Conservation (phyloP, 2,797 vertebrate genomes). For the Petrocephalus schoutedeni region DNA sequence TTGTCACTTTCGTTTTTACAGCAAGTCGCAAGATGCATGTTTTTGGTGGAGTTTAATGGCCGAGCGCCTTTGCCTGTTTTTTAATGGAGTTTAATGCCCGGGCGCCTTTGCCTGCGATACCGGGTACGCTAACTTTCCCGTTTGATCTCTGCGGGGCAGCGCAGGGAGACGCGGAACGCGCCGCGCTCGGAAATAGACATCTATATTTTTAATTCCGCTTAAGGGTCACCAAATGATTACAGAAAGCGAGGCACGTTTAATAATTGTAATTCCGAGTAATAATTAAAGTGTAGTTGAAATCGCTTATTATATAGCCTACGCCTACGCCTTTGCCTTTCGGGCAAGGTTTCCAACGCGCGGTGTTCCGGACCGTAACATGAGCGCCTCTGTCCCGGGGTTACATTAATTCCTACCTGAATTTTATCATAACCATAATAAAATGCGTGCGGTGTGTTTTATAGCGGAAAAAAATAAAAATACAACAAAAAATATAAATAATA, state of each 20-base stretch:
- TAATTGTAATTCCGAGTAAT: neutral
- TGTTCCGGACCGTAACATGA: neutral
- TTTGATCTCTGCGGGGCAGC: neutral
- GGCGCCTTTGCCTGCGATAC: neutral
- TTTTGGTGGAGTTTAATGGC: neutral
- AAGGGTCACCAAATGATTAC: neutral
- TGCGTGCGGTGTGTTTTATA: neutral
- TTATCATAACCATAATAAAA: neutral
- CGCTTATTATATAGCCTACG: neutral
- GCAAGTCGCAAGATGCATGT: slow-evolving; percentile 43
- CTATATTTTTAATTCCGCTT: neutral
- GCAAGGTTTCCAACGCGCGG: neutral
- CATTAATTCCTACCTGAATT: neutral
- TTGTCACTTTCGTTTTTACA: slow-evolving; percentile 47
- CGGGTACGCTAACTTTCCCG: neutral
- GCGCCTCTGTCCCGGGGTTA: neutral
- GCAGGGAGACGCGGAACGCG: neutral
- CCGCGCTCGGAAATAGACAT: neutral
- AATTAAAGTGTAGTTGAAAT: neutral
- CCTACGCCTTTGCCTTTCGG: neutral
- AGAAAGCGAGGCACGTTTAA: neutral
- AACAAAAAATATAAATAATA: neutral
- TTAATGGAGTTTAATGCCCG: neutral
- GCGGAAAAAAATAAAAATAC: neutral
- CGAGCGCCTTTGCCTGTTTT: neutral